A percentile compares a stretch with the other conserved stretches of the same genome.
These are phyloP conservation scores for Triops longicaudatus DNA, from an alignment of 1,140 invertebrate genomes.

Conservation along the genomic window DNA sequence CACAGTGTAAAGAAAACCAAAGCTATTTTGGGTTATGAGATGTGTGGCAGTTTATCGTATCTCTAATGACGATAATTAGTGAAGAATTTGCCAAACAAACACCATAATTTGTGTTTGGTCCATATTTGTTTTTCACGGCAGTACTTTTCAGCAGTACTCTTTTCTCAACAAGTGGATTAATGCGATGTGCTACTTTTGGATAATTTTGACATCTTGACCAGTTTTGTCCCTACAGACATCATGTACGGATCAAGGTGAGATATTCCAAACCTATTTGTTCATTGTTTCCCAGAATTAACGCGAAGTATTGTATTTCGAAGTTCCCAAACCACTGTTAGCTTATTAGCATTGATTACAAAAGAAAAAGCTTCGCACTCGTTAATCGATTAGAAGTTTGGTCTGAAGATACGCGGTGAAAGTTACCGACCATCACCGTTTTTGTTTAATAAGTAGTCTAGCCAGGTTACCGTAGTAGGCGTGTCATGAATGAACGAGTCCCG, in stretches of 20 bases:
- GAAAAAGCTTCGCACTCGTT: too few relatives aligned
- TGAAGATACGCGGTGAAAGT: too few relatives aligned
- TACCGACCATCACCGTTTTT: too few relatives aligned
- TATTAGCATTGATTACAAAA: too few relatives aligned
- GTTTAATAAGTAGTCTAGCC: not conserved
- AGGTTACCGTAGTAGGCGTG: not conserved
- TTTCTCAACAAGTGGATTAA: not conserved
- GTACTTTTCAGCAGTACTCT: not conserved
- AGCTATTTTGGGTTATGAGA: not conserved
- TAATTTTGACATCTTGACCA: not conserved
- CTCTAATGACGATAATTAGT: constrained; percentile 1
- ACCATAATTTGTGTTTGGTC: too few relatives aligned
- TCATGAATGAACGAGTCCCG: constrained; percentile 7
- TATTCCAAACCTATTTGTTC: not conserved
- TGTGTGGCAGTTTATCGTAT: not conserved
- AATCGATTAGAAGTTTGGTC: too few relatives aligned
- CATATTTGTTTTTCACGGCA: not conserved
- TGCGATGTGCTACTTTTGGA: constrained; percentile 11
- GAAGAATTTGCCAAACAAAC: not conserved
- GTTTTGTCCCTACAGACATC: not conserved
- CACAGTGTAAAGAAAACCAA: not conserved
- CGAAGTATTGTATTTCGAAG: too few relatives aligned
- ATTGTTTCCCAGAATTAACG: not conserved
- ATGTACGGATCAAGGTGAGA: constrained; percentile 6
- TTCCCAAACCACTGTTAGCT: too few relatives aligned